phyloP scores from a whole-genome alignment of 2,113 vertebrate genomes.

The Sinosuthora webbiana region DNA sequence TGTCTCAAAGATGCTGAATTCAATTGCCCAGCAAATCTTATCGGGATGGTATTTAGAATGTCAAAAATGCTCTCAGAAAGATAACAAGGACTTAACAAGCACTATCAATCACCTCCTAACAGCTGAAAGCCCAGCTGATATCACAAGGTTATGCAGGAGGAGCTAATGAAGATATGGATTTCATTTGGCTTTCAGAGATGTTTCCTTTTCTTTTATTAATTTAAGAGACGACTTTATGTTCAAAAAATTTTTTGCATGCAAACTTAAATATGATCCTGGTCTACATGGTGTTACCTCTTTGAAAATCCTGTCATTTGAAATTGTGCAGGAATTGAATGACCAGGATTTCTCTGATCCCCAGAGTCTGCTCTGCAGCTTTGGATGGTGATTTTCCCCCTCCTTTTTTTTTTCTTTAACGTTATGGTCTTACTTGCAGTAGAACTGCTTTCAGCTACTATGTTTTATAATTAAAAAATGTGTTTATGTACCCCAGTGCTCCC shows the following conservation, averaged over 20 bases:
- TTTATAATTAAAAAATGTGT: slow-evolving; percentile 66
- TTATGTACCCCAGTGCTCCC: slow-evolving; percentile 45
- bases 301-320: not conserved
- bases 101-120: not conserved
- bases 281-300: not conserved
- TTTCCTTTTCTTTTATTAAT: not conserved
- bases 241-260: not conserved
- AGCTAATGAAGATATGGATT: not conserved
- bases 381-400: not conserved
- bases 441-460: slow-evolving; percentile 7
- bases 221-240: not conserved
- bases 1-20: not conserved
- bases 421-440: not conserved
- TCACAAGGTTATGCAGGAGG: not conserved
- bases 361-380: not conserved
- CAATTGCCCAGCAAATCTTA: not conserved
- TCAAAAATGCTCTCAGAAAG: slow-evolving; percentile 5
- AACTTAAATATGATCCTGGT: not conserved
- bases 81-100: not conserved
- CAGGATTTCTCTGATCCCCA: not conserved
- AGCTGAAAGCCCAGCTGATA: not conserved
- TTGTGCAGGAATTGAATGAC: not conserved
- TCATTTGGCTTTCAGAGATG: not conserved
- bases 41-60: not conserved
- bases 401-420: not conserved